phyloP scores from a whole-genome alignment of 2,113 vertebrate species.

The Laticauda laticaudata region DNA sequence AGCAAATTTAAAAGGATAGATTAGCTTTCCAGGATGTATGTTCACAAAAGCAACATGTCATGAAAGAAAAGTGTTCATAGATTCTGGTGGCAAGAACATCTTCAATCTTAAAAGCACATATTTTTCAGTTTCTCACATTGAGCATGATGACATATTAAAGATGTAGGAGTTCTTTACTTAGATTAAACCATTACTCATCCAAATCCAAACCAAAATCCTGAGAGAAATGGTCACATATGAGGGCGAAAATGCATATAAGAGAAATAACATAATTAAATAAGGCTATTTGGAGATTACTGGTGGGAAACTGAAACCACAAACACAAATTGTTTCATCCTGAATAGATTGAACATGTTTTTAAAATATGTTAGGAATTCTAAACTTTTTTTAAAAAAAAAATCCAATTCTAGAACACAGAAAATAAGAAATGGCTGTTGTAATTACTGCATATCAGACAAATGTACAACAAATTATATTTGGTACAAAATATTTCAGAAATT shows the following conservation, averaged over 20 bases:
- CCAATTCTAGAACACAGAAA: background rate
- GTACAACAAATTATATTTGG: background rate
- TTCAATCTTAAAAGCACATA: constrained; percentile 11
- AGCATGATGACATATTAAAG: background rate
- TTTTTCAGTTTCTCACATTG: background rate
- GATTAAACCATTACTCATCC: background rate
- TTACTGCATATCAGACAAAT: background rate
- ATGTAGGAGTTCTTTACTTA: background rate
- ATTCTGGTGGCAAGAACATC: constrained; percentile 8
- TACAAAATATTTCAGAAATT: background rate
- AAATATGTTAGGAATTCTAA: background rate
- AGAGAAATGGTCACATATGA: background rate
- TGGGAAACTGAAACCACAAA: constrained; percentile 16
- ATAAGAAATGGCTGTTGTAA: background rate
- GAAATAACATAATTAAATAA: background rate
- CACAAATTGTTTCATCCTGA: background rate
- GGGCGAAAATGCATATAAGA: background rate
- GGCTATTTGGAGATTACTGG: background rate
- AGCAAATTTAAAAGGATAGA: background rate
- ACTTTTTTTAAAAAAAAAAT: background rate
- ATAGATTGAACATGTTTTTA: background rate
- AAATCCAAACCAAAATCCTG: background rate
- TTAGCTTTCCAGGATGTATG: background rate
- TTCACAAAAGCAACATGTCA: background rate
- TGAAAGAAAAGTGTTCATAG: constrained; percentile 12